These are phyloP conservation scores for Drosophila kikkawai DNA, from an alignment of 1,140 invertebrate species.

Conservation along the genomic window DNA sequence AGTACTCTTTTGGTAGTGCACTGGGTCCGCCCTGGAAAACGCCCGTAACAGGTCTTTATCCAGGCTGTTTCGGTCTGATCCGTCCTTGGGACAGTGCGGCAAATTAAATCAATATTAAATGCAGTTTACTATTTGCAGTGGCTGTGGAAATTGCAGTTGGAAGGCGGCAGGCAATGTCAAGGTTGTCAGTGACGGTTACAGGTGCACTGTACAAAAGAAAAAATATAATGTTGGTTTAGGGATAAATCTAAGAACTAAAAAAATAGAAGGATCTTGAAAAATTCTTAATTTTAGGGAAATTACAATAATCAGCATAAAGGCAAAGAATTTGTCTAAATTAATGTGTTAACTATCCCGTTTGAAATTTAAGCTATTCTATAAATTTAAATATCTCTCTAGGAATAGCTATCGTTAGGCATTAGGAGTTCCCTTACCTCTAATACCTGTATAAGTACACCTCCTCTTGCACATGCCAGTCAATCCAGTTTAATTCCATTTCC, in stretches of 20 bases:
- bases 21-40: slow-evolving; percentile 11
- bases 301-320: background rate
- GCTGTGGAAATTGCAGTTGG: slow-evolving; percentile 22
- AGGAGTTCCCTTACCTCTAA: background rate
- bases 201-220: background rate
- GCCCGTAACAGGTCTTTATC: slow-evolving; percentile 4
- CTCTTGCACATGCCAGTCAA: slow-evolving; percentile 27
- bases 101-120: slow-evolving; percentile 76
- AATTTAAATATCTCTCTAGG: too few relatives aligned
- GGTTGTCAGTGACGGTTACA: slow-evolving; percentile 22
- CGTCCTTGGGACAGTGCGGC: slow-evolving; percentile 34
- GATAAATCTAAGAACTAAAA: background rate
- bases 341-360: too few relatives aligned
- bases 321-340: too few relatives aligned
- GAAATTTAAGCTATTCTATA: too few relatives aligned
- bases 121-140: slow-evolving; percentile 38
- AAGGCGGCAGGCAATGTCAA: slow-evolving; percentile 37
- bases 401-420: background rate
- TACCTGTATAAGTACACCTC: background rate
- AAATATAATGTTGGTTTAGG: background rate
- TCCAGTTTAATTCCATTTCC: slow-evolving; percentile 46
- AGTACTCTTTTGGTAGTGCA: background rate
- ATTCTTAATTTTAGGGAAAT: background rate
- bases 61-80: slow-evolving; percentile 3
- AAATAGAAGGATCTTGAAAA: background rate